Percentiles rank a stretch among this genome's conserved stretches.
phyloP scores from a whole-genome alignment of 2,888 invertebrate species.

The Mermis nigrescens region DNA sequence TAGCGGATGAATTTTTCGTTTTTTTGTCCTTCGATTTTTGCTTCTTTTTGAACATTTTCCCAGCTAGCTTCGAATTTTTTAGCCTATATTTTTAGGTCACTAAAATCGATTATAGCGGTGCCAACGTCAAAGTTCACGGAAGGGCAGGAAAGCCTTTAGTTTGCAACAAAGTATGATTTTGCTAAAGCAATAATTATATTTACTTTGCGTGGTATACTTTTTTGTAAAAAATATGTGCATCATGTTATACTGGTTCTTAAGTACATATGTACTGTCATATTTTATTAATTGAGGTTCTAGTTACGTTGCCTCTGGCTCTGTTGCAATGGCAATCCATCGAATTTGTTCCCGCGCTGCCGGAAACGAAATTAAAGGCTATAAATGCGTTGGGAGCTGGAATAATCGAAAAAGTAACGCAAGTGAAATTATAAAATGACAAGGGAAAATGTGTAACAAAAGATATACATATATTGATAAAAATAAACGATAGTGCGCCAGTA shows the following conservation, averaged over 20 bases:
- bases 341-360: constrained; percentile 36
- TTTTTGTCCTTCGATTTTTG: no score
- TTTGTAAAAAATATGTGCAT: no score
- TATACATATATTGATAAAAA: no score
- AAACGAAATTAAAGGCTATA: constrained; percentile 33
- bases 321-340: constrained; percentile 30
- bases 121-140: constrained; percentile 21
- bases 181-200: no score
- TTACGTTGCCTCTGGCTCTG: constrained; percentile 36
- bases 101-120: constrained; percentile 23
- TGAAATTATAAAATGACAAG: no score
- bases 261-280: not conserved
- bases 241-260: no score
- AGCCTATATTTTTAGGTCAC: constrained; percentile 20
- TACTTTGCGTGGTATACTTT: no score
- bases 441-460: no score
- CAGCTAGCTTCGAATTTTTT: constrained; percentile 10
- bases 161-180: constrained; percentile 25
- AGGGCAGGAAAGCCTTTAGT: constrained; percentile 22
- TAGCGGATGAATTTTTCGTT: no score
- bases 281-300: constrained; percentile 30
- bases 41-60: not conserved
- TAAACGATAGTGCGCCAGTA: no score
- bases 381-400: constrained; percentile 34
- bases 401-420: constrained; percentile 38